Evolutionary conservation across 2,888 invertebrate species (phyloP).

Genomic region (Tillus elongatus): DNA sequence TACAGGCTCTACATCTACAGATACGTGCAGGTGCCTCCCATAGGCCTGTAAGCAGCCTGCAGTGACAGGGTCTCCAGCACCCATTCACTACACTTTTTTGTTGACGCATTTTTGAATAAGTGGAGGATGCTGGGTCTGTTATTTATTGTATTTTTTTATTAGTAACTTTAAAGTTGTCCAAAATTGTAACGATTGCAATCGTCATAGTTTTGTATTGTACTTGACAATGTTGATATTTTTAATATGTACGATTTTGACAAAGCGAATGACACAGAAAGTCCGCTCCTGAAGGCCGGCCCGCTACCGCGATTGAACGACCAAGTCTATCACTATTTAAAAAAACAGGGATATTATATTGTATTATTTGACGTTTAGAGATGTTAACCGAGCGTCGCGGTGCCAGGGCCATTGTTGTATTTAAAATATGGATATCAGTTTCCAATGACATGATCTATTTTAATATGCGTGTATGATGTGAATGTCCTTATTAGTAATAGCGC

Average conservation of each 20-base stretch:
- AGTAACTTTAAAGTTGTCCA: slow-evolving; percentile 29
- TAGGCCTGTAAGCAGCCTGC: slow-evolving; percentile 54
- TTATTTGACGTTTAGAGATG: no score
- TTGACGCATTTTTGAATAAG: slow-evolving; percentile 41
- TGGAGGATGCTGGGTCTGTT: slow-evolving; percentile 39
- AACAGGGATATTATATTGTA: slow-evolving; percentile 31
- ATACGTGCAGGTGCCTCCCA: slow-evolving; percentile 89
- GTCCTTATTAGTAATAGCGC: slow-evolving; percentile 39
- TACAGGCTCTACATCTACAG: slow-evolving; percentile 99
- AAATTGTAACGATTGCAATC: slow-evolving; percentile 30
- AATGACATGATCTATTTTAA: slow-evolving; percentile 40
- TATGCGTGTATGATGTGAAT: slow-evolving; percentile 44
- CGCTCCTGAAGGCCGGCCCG: slow-evolving; percentile 19
- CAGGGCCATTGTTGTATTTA: slow-evolving; percentile 41
- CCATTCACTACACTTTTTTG: slow-evolving; percentile 42
- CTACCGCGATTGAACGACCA: slow-evolving; percentile 35
- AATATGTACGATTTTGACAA: slow-evolving; percentile 38
- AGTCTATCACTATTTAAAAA: slow-evolving; percentile 34
- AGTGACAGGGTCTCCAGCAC: slow-evolving; percentile 35
- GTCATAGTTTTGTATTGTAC: slow-evolving; percentile 34
- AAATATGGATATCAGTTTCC: slow-evolving; percentile 37
- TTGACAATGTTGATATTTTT: slow-evolving; percentile 41
- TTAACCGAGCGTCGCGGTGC: slow-evolving; percentile 38
- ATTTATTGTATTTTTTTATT: slow-evolving; percentile 23
- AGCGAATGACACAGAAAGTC: slow-evolving; percentile 18